phyloP scores from a whole-genome alignment of 2,113 vertebrate genomes.

The Carlito syrichta region DNA sequence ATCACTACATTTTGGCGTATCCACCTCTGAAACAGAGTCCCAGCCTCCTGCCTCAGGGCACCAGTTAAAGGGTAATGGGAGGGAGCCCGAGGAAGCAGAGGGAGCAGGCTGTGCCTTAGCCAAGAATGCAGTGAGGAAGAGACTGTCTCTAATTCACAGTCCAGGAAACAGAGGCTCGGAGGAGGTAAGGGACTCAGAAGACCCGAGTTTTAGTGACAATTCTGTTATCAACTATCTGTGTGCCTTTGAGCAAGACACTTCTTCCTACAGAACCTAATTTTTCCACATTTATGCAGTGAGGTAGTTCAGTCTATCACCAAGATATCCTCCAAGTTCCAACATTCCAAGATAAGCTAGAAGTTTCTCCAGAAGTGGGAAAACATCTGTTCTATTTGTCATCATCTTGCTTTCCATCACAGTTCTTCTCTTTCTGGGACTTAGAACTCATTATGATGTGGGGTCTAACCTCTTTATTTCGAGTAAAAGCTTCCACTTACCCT shows the following conservation, averaged over 20 bases:
- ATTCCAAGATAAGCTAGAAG: neutral
- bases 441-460: neutral
- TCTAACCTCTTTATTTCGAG: neutral
- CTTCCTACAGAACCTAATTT: neutral
- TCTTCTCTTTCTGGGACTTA: neutral
- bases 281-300: rapidly evolving
- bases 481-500: neutral
- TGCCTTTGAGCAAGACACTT: neutral
- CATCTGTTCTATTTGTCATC: neutral
- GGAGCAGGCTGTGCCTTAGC: neutral
- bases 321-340: neutral
- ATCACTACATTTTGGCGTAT: neutral
- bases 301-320: neutral
- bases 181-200: neutral
- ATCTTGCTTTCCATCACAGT: neutral
- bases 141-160: neutral
- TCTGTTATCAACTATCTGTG: neutral
- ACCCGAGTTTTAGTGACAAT: neutral
- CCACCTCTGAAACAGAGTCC: neutral
- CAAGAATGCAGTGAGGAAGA: neutral
- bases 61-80: neutral
- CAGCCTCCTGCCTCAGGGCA: neutral
- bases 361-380: neutral
- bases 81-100: neutral
- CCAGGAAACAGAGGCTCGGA: neutral